Base-by-base conservation (phyloP, 2,888 invertebrate species). In the Pollenia labialis region DNA sequence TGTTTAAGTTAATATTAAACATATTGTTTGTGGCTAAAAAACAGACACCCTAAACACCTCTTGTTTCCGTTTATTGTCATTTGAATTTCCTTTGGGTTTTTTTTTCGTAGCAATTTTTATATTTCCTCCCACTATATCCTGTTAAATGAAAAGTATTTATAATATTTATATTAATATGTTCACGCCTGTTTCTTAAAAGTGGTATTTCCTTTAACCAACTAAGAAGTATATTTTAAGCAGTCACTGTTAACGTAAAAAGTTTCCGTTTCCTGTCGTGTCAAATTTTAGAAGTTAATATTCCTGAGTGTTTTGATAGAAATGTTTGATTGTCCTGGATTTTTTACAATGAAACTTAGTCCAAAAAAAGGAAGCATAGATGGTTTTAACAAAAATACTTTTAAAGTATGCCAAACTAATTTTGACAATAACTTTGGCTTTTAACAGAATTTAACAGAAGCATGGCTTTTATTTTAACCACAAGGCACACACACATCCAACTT, bases 21-120 rank as follows among this genome's bases (percentile, higher is more conserved):
- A 66, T 72, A 71, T 79, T 75, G 18, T 74, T 79, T 52, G 44
- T 76, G 40, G 23, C 48, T 72, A 48, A 32, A 32, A 69, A 42
- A 46, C 50, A 76, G 68, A 76, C 62, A 68, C 80, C 76, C 44
- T 71, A 76, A 84, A 81, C 87, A 81, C 87, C 87, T 77, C 81
- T 81, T 68, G 42, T 68, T 74, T 87, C 87, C 87, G 87, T 77
- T 87, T 56, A 84, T 77, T 87, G 77, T 84, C 84, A 87, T 81
- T 87, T 46, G 23, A 18, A 77, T 62, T 76, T 82, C 69, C 76
- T 69, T 54, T 79, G 42, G n/a, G 1, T 52, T n/a, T 50, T 42
- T 23, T 50, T 42, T 84, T 32, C 4, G 40, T 54, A 4, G 44
- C 42, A 48, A 12, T 23, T 46, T 71, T 42, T 11, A 14, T 64